Evolutionary conservation across 92 coral and sea anemone species (phyloP), one percentile per base, ranked within the genome.

Genomic region (Pocillopora meandrina): DNA sequence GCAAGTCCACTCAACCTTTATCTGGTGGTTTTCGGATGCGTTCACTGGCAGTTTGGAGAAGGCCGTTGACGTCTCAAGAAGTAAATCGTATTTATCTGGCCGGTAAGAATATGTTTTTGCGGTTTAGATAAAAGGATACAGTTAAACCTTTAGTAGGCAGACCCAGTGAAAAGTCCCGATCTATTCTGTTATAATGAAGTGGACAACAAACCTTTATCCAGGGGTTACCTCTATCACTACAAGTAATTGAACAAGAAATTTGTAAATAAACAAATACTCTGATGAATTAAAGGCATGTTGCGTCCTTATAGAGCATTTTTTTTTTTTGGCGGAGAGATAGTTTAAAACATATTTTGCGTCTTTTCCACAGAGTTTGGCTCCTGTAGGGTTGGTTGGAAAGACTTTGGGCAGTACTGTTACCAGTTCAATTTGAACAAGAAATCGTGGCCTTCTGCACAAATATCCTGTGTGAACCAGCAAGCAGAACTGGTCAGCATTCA

Each of bases 361-460:
- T 19, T 12, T 8, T 61, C 34, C 57, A 12, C 18, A 97, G 99
- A 97, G 72, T 93, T 95, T 81, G 99, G 99, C 55, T 75, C 67
- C 52, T 97, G 99, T 65, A 86, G 89, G 14, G 71, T 85, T 23
- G 93, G 98, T 20, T 97, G 99, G 99, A 90, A 91, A 81, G 95
- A 88, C 72, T 95, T 72, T 56, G 99, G 99, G 19, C 98, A 89
- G 86, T 95, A 86, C 70, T 97, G 99, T 88, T 97, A 97, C 74
- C 94, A 92, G 89, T 91, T 95, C 60, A 97, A 92, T 78, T 65
- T 62, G 60, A 87, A 87, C 62, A 80, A 36, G 42, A 89, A 86
- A 60, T 84, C 86, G 17, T 91, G 94, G 91, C 66, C 56, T 11
- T 21, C 47, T 21, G 98, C 99, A 21, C 84, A 87, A 10, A 74